Evolutionary conservation across 2,797 vertebrate genomes (phyloP), one percentile per base, ranked within the genome.

Genomic region (Acrossocheilus fasciatus): DNA sequence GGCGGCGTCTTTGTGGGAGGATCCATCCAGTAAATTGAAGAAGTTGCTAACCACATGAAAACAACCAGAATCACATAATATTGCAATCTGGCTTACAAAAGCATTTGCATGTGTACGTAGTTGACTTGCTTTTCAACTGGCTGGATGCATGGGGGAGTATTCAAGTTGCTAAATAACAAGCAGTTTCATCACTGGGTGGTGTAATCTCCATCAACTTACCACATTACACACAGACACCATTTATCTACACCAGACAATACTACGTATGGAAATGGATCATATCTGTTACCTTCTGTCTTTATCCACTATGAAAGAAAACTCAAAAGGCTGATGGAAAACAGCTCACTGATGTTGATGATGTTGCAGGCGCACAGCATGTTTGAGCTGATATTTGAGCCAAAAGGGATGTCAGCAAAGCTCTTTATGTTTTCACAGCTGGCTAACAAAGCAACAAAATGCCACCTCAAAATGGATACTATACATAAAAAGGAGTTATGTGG

Each of bases 391-490:
- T 74, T 47, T 2, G 23, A 62, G 76, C 39, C 54, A 79, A 62
- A 62, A 18, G 23, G 57, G 77, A 79, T 79, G 9, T 45, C 57
- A 64, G 9, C 57, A 62, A 45, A 79, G 15, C 39, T 18, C 14
- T 77, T 43, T 26, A 41, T 41, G 69, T 83, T 83, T 83, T 83
- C 52, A 83, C 69, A 62, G 81, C 70, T 83, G 69, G 52, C 26
- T 20, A 73, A 73, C 26, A 43, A 59, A 59, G 69, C 52, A 82
- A 45, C 68, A 72, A 45, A 79, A 8, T 30, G 4, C 0, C 59
- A 79, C 15, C 0, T 45, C 14, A 64, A 64, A 45, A 45, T 34
- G 6, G 17, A 45, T 23, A 59, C 3, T 59, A 82, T 43, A 79
- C 39, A 62, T 30, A 5, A 26, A 62, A 50, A 39, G 6, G 43